Evolutionary conservation across 2,797 vertebrate species (phyloP).

Genomic region (Centropyge bicolor): DNA sequence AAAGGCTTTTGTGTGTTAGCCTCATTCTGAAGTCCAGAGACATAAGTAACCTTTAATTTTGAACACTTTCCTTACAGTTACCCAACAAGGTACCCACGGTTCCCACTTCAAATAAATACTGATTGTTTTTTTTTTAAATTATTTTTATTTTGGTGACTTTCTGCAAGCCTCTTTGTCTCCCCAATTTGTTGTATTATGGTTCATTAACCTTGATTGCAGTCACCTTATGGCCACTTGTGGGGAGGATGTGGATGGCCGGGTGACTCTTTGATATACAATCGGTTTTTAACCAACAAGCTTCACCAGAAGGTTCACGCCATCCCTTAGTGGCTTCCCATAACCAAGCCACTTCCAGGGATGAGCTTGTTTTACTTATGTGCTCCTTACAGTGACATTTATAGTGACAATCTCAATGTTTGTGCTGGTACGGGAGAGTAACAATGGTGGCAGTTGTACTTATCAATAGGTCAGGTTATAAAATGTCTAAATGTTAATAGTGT

Average conservation of each 20-base stretch:
- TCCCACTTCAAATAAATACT: background rate
- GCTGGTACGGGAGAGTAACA: background rate
- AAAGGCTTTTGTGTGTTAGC: background rate
- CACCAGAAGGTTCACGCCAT: background rate
- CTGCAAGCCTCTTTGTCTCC: background rate
- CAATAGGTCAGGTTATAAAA: background rate
- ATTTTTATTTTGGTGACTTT: background rate
- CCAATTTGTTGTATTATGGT: background rate
- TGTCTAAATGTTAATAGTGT: background rate
- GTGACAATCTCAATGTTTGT: background rate
- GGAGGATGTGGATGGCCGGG: background rate
- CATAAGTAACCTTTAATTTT: background rate
- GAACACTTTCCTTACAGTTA: conserved; percentile 2
- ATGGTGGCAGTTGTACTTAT: background rate
- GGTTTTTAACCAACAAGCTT: background rate
- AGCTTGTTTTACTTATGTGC: background rate
- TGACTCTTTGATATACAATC: background rate
- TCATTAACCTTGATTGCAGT: background rate
- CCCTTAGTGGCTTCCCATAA: conserved; percentile 8
- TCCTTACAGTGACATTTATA: background rate
- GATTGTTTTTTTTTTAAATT: background rate
- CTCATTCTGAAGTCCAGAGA: background rate
- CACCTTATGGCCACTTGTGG: background rate
- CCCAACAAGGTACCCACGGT: background rate
- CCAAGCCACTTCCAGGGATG: background rate